These are phyloP conservation scores for Sesamia inferens DNA, from an alignment of 2,888 invertebrate species.

Conservation along the genomic window DNA sequence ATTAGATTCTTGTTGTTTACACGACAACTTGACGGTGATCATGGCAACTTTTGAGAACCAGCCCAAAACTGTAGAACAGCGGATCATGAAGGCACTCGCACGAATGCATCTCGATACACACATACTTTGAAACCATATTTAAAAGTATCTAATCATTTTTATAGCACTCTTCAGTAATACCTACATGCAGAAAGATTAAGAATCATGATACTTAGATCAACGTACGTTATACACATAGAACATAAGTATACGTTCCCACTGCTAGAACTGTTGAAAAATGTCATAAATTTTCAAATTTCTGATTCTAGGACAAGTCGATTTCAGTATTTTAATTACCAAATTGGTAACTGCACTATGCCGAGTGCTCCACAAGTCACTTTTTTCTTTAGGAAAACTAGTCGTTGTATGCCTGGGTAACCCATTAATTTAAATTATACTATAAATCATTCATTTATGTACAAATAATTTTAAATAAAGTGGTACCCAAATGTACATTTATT, in stretches of 20 bases:
- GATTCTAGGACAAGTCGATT: neutral
- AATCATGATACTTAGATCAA: neutral
- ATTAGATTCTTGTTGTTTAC: too few relatives aligned
- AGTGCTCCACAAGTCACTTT: neutral
- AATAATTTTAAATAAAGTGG: neutral
- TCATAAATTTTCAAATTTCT: neutral
- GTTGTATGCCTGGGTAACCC: neutral
- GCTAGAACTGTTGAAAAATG: neutral
- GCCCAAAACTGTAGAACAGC: neutral
- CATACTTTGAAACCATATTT: neutral
- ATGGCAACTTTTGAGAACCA: too few relatives aligned
- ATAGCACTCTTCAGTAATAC: neutral
- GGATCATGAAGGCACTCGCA: neutral
- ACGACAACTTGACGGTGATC: too few relatives aligned
- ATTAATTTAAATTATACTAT: neutral
- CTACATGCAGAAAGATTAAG: neutral
- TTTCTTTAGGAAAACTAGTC: neutral
- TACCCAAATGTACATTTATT: neutral
- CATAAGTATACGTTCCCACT: neutral
- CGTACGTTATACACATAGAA: neutral
- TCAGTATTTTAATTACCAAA: neutral
- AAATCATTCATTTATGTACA: neutral
- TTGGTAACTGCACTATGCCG: neutral
- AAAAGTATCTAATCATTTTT: neutral
- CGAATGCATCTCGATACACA: too few relatives aligned